Evolutionary conservation across 2,888 invertebrate species (phyloP).

Genomic region (Cepaea hortensis): DNA sequence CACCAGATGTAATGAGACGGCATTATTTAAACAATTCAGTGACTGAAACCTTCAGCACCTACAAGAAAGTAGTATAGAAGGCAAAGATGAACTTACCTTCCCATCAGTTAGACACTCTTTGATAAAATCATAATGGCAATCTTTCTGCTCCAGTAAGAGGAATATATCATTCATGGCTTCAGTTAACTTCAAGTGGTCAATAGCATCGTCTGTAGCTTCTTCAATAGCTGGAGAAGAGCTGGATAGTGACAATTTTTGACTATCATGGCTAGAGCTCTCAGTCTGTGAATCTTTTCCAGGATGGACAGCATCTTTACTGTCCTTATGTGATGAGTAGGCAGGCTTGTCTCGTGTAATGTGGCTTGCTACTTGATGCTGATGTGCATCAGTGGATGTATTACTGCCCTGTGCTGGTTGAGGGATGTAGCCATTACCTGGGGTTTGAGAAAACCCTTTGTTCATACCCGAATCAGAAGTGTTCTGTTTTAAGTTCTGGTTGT

Average conservation of each 20-base stretch:
- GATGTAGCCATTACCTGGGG: background rate
- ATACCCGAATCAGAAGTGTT: background rate
- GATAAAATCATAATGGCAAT: constrained; percentile 64
- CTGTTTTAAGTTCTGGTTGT: background rate
- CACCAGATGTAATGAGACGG: too few species aligned
- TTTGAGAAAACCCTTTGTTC: background rate
- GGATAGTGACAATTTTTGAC: background rate
- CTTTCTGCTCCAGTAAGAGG: constrained; percentile 16
- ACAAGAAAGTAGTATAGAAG: background rate
- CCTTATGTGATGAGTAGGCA: too few species aligned
- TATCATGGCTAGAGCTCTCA: too few species aligned
- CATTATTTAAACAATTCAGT: too few species aligned
- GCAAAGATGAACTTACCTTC: constrained; percentile 58
- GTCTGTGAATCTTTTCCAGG: too few species aligned
- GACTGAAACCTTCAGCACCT: background rate
- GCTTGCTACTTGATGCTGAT: too few species aligned
- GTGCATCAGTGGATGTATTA: background rate
- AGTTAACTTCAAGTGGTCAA: background rate
- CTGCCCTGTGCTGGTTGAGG: background rate
- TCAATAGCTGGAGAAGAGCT: background rate
- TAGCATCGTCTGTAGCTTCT: background rate
- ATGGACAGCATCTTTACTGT: too few species aligned
- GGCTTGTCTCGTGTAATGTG: too few species aligned
- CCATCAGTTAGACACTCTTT: constrained; percentile 67
- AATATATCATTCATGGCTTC: background rate